A percentile compares a stretch with the other conserved stretches of the same genome.
phyloP scores from a whole-genome alignment of 1,140 invertebrate species.

The Pissodes strobi region DNA sequence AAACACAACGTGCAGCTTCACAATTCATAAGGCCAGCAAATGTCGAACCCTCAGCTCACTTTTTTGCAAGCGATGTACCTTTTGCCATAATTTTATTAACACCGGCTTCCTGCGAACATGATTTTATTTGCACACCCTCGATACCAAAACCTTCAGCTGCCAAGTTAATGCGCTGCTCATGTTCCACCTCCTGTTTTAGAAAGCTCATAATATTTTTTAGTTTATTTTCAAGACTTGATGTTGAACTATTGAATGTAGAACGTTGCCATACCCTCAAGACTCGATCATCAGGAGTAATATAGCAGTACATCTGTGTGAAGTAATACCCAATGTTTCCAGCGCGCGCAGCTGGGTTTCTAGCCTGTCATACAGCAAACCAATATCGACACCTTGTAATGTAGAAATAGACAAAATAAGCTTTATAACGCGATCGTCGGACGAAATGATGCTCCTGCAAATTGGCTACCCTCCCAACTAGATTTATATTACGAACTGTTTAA shows the following conservation, averaged over 20 bases:
- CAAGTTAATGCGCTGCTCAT: slow-evolving; percentile 6
- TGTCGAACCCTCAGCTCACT: neutral
- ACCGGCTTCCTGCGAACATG: neutral
- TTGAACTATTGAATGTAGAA: neutral
- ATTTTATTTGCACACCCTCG: neutral
- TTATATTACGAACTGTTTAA: too few species aligned
- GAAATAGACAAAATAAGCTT: too few species aligned
- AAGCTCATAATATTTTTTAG: too few species aligned
- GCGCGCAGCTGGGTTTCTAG: slow-evolving; percentile 14
- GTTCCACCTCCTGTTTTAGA: slow-evolving; percentile 7
- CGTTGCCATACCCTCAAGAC: slow-evolving; percentile 16
- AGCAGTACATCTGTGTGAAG: slow-evolving; percentile 7
- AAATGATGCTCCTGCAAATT: too few species aligned
- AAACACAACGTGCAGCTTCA: neutral
- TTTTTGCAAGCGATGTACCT: too few species aligned
- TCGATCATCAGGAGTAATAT: slow-evolving; percentile 12
- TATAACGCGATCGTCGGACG: too few species aligned
- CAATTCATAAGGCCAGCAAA: neutral
- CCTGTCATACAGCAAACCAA: too few species aligned
- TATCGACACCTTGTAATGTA: too few species aligned
- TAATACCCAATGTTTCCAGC: slow-evolving; percentile 17
- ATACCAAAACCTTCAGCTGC: slow-evolving; percentile 8
- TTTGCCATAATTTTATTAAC: too few species aligned
- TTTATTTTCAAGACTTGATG: neutral
- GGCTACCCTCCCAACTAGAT: too few species aligned